Base-by-base conservation (phyloP, 1,140 invertebrate species). In the Lordiphosa clarofinis region DNA sequence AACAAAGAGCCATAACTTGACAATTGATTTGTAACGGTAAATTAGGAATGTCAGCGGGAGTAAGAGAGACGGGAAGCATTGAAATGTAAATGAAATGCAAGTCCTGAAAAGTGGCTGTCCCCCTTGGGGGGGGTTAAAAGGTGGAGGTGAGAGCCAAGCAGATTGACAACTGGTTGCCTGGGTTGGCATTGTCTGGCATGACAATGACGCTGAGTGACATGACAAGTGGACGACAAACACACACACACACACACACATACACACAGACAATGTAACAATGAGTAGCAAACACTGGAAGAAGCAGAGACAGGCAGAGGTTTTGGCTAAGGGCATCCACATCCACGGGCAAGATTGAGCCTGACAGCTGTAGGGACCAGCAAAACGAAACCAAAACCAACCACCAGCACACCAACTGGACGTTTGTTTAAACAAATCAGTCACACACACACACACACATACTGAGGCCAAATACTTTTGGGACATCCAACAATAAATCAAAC, bases 21-120 rank as follows among this genome's bases (percentile, higher is more conserved):
- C 72, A 81, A 82, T 86, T 87, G 82, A 87, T 87, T 86, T 87
- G 72, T 69, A 73, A 78, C 73, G 69, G 64, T 67, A 73, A 86
- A 81, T 82, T 71, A 64, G 65, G 66, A 87, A 63, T 87, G 81
- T 66, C 81, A 81, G 60, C 65, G 57, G 19, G 42, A 4, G 10
- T n/a, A 7, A 28, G 1, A 21, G 15, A 13, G 36, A 13, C 11
- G 11, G 19, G 43, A 39, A 76, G 58, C 76, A 82, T 72, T 82
- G 62, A 82, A 78, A 84, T 76, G 73, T 73, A 84, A 82, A 84
- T 78, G 64, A 70, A 82, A 84, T 73, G 70, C 65, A 53, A 54
- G 48, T 40, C 36, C 15, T 38, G 12, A 68, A 39, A 56, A 65
- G 39, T 37, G 39, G 38, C 53, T 65, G 48, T 55, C 42, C 48